phyloP scores from a whole-genome alignment of 1,140 invertebrate genomes.

The Cryptotermes secundus region DNA sequence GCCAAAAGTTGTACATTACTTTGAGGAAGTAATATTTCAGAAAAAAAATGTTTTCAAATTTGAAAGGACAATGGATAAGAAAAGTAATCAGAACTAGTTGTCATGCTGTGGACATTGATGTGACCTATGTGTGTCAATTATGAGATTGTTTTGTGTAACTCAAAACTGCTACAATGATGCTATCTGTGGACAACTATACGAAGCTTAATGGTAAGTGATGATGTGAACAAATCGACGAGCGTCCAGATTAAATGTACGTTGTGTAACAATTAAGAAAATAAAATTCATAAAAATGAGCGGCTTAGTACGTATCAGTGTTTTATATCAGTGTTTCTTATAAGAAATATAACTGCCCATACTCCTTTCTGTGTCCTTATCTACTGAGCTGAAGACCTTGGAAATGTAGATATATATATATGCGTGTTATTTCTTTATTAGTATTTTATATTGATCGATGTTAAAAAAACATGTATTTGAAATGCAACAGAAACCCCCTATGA shows the following conservation, averaged over 20 bases:
- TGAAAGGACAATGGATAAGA: neutral
- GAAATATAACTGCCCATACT: no score
- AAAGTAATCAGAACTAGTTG: neutral
- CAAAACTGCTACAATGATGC: neutral
- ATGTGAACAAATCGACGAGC: neutral
- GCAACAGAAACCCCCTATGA: no score
- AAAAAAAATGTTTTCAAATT: neutral
- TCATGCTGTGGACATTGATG: neutral
- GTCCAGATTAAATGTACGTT: neutral
- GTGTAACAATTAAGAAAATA: conserved; percentile 11
- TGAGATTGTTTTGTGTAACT: conserved; percentile 14
- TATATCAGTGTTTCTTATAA: no score
- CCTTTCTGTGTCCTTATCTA: no score
- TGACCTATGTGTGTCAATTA: conserved; percentile 19
- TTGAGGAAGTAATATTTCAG: neutral
- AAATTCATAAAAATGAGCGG: neutral
- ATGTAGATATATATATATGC: no score
- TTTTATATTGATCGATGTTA: no score
- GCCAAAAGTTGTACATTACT: neutral
- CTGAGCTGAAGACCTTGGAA: no score
- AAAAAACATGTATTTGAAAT: no score
- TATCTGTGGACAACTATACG: neutral
- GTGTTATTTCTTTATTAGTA: no score
- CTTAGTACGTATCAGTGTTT: neutral
- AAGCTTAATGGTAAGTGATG: neutral